Evolutionary conservation across 2,888 invertebrate genomes (phyloP), one percentile per base, ranked within the genome.

Genomic region (Masnerella sp.): DNA sequence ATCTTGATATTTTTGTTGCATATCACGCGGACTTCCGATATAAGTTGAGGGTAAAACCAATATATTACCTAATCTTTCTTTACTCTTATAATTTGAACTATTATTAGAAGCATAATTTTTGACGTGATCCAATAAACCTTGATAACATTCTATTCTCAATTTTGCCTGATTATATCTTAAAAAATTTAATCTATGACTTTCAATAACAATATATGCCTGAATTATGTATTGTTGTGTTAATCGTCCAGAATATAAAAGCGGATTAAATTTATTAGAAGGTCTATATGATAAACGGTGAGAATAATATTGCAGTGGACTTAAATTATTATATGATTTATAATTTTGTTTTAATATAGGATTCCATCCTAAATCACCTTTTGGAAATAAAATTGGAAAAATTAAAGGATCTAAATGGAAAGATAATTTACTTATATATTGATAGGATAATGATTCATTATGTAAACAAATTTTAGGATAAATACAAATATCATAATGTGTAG

Each of bases 101-200:
- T n/a, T n/a, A n/a, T n/a, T n/a, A n/a, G n/a, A n/a, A n/a, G 52
- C 52, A 38, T 38, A 25, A 12, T 52, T 32, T 25, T 12, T 22
- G 4, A 52, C 52, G 25, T 52, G 52, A 25, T 54, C 42, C 12
- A 40, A 20, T 25, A 38, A 11, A 2, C 54, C 54, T 28, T 54
- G 40, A 25, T 38, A 54, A 28, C 54, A 54, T 51, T 51, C 51
- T 22, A 51, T 51, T 51, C 40, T 54, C 17, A 54, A 54, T 28
- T 54, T 54, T 8, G 38, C 22, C 40, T 28, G 36, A 18, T 52
- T 52, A 17, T n/a, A 52, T 14, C 22, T 18, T 22, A 52, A 18
- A 36, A 5, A 52, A 36, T 52, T 25, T 20, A 52, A 36, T 52
- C 51, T 36, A 14, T 36, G 8, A 36, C 11, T 36, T 22, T 54